These are phyloP conservation scores for Stenolophus ochropezus DNA, from an alignment of 2,888 invertebrate species.

Conservation along the genomic window DNA sequence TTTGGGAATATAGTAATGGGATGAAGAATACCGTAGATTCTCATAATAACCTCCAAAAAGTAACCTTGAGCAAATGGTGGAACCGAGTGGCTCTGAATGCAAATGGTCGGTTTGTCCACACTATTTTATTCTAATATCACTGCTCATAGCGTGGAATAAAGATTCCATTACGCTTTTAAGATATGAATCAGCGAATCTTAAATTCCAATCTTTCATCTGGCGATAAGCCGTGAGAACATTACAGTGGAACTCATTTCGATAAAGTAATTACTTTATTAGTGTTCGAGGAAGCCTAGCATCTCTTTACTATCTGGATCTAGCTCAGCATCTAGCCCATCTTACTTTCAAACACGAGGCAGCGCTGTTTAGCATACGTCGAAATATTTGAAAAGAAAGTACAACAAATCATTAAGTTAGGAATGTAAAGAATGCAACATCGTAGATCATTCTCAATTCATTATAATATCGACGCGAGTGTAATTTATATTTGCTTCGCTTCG, in stretches of 20 bases:
- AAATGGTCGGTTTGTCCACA: slow-evolving; percentile 15
- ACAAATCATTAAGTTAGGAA: slow-evolving; percentile 34
- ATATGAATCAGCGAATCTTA: slow-evolving; percentile 8
- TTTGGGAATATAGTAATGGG: no score
- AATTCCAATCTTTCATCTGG: slow-evolving; percentile 24
- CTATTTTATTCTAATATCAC: slow-evolving; percentile 34
- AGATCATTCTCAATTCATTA: slow-evolving; percentile 43
- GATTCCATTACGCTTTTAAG: slow-evolving; percentile 19
- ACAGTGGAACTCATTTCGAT: not conserved
- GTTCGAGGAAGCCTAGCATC: not conserved
- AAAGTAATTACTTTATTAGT: not conserved
- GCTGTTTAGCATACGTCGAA: slow-evolving; percentile 12
- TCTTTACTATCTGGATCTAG: not conserved
- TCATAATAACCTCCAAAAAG: slow-evolving; percentile 22
- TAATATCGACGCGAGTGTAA: slow-evolving; percentile 27
- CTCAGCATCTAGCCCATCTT: not conserved
- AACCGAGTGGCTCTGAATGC: not conserved
- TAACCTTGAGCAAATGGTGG: slow-evolving; percentile 18
- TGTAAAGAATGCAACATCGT: slow-evolving; percentile 23
- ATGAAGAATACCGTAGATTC: slow-evolving; percentile 23
- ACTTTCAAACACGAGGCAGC: not conserved
- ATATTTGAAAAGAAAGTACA: slow-evolving; percentile 43
- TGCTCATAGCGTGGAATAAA: slow-evolving; percentile 16
- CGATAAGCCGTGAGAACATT: not conserved
- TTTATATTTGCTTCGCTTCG: slow-evolving; percentile 11